These are phyloP conservation scores for Probaryconus sp. DNA, from an alignment of 1,140 invertebrate genomes.

Conservation along the genomic window DNA sequence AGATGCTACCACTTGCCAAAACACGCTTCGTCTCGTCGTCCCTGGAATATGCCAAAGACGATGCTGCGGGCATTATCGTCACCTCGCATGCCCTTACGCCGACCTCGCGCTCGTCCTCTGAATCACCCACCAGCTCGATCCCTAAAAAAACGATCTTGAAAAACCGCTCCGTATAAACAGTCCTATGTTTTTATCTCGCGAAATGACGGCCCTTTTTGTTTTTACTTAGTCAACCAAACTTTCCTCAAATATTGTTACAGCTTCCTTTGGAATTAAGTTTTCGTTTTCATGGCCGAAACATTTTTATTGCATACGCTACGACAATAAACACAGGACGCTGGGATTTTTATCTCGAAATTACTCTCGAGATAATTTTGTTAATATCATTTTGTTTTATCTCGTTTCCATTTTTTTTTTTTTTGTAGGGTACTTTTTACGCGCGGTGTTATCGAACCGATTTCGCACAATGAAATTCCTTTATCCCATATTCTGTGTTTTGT, in stretches of 20 bases:
- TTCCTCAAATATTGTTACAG: conserved; percentile 21
- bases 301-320: conserved; percentile 4
- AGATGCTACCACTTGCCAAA: conserved; percentile 71
- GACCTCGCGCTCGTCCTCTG: conserved; percentile 14
- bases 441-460: too few species aligned
- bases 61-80: conserved; percentile 44
- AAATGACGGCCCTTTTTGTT: conserved; percentile 13
- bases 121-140: conserved; percentile 18
- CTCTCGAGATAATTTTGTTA: background rate
- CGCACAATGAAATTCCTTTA: too few species aligned
- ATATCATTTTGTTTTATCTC: background rate
- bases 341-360: conserved; percentile 1
- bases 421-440: too few species aligned
- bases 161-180: conserved; percentile 27
- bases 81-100: conserved; percentile 24
- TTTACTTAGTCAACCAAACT: background rate
- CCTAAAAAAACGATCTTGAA: conserved; percentile 20
- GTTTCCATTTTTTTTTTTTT: too few species aligned
- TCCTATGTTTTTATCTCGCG: background rate
- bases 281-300: conserved; percentile 3
- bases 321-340: too few species aligned
- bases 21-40: conserved; percentile 50
- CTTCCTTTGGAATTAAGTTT: conserved; percentile 5
- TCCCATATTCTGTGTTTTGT: too few species aligned
- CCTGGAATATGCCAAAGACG: conserved; percentile 19